A percentile compares a stretch with the other conserved stretches of the same genome.
phyloP scores from a whole-genome alignment of 2,888 invertebrate species.

The Agrilus biguttatus region DNA sequence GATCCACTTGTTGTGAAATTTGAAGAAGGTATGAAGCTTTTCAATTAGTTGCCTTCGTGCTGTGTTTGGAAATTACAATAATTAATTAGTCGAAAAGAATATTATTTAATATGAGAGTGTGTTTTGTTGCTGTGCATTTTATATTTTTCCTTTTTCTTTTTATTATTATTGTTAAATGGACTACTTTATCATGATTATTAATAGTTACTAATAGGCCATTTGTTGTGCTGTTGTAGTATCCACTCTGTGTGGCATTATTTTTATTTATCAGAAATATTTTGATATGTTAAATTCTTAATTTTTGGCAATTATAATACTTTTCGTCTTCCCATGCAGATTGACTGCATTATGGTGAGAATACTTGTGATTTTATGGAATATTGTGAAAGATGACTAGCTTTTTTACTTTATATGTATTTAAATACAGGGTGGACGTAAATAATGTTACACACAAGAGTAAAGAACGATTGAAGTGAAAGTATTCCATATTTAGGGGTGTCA shows the following conservation, averaged over 20 bases:
- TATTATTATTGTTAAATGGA: not conserved
- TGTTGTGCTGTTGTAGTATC: not conserved
- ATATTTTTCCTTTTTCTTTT: constrained; percentile 1
- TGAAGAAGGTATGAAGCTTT: constrained; percentile 71
- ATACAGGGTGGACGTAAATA: too few species aligned
- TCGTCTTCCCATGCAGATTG: constrained; percentile 7
- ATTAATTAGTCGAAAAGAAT: constrained; percentile 5
- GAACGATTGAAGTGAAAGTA: too few species aligned
- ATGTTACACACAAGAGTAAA: too few species aligned
- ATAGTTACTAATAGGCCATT: not conserved
- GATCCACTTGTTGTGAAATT: constrained; percentile 65
- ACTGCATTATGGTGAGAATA: constrained; percentile 8
- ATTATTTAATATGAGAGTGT: constrained; percentile 1
- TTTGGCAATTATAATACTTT: constrained; percentile 3
- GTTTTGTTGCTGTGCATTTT: not conserved
- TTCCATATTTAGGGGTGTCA: too few species aligned
- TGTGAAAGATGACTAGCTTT: constrained; percentile 3
- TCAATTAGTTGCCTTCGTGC: constrained; percentile 19
- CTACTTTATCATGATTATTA: too few species aligned
- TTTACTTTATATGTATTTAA: not conserved
- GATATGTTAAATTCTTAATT: constrained; percentile 4
- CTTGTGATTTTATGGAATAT: constrained; percentile 6
- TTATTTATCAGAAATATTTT: not conserved
- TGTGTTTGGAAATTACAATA: constrained; percentile 9
- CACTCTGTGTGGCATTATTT: not conserved